Base-by-base conservation (phyloP, 2,888 invertebrate species). In the Chrysolina americana region DNA sequence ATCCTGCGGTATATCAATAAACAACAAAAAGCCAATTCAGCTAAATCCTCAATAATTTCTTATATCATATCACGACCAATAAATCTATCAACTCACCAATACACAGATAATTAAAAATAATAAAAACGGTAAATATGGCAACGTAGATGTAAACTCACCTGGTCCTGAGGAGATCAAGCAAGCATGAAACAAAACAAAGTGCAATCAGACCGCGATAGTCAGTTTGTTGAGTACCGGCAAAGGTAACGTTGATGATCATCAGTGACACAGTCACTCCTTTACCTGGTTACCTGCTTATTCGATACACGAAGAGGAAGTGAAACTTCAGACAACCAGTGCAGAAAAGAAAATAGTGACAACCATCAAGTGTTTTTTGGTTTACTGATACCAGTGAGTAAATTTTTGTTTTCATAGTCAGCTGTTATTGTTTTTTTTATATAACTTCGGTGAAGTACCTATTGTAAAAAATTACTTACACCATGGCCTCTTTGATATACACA, bases 151-250 rank as follows among this genome's bases (percentile, higher is more conserved):
- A 79, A 65, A 75, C 85, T 85, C 82, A 85, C 85, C 85, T 85
- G 85, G 83, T 85, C 85, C 85, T 85, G 78, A 71, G 70, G 76
- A 76, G 79, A 81, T 79, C 79, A 81, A 83, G 86, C 82, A 83
- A 85, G 86, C 87, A 85, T 87, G 87, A 81, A 87, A 87, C 86
- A 84, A 87, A 87, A 87, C 86, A 87, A 87, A 85, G 84, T 83
- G 83, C 85, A 86, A 86, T 87, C 86, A 87, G 86, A 81, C 84
- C 84, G 82, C 81, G 85, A 83, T 83, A 86, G 85, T 87, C 86
- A 87, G 86, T 86, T 79, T 76, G 77, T 77, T 68, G 73, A 76
- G 78, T 73, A 78, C 76, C 76, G 74, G 76, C 78, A 71, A 28
- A 71, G 73, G 76, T 76, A 78, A 74, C 78, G 65, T 65, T 69